A percentile compares a stretch with the other conserved stretches of the same genome.
Conservation (phyloP, 2,113 vertebrate species). For the Axis porcinus region DNA sequence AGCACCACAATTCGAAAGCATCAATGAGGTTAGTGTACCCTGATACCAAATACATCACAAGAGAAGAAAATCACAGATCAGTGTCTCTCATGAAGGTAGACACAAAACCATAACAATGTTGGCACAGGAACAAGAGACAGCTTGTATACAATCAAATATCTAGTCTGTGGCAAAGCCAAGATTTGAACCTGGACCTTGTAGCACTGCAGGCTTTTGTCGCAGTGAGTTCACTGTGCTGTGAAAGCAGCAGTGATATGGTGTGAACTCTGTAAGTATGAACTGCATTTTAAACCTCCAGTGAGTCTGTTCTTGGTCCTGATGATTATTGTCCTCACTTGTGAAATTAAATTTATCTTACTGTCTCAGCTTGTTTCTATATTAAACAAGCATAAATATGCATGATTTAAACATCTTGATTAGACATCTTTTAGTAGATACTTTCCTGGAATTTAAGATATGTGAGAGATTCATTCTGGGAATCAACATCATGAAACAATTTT, state of each 20-base stretch:
- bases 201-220: accelerated
- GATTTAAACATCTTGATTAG: background rate
- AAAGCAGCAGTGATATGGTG: background rate
- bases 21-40: background rate
- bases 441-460: background rate
- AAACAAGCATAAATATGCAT: background rate
- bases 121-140: background rate
- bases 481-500: background rate
- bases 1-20: background rate
- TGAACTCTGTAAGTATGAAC: background rate
- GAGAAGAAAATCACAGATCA: background rate
- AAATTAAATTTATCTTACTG: background rate
- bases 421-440: background rate
- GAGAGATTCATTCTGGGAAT: background rate
- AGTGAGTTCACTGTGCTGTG: background rate
- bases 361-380: background rate
- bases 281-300: background rate
- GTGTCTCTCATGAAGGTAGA: background rate
- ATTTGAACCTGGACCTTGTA: background rate
- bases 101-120: background rate
- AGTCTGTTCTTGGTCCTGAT: background rate
- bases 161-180: background rate
- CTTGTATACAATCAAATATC: background rate
- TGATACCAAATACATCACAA: background rate
- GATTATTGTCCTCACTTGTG: background rate